phyloP scores from a whole-genome alignment of 2,113 vertebrate genomes.

The Sus scrofa region T2T-Sscrofa CM000812.6:16440501-16441000 shows the following conservation, averaged over 20 bases:
- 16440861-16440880: constrained; percentile 95
- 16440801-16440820: constrained; percentile 95
- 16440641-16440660: constrained; percentile 90
- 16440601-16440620: constrained; percentile 59
- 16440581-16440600: no score
- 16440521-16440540: no score
- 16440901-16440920: constrained; percentile 15
- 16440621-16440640: constrained; percentile 38
- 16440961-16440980: background rate
- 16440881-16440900: constrained; percentile 31
- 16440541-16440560: no score
- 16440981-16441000: no score
- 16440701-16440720: constrained; percentile 97
- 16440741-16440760: constrained; percentile 33
- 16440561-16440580: no score
- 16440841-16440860: constrained; percentile 96
- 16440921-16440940: background rate
- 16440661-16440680: constrained; percentile 98
- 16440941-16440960: constrained; percentile 48
- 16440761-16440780: background rate
- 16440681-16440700: constrained; percentile 99
- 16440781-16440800: constrained; percentile 41
- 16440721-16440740: constrained; percentile 91
- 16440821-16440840: constrained; percentile 97
- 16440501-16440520: no score